A percentile compares a stretch with the other conserved stretches of the same genome.
These are phyloP conservation scores for Cyprinodon tularosa DNA, from an alignment of 2,113 vertebrate genomes.

Conservation along the genomic window DNA sequence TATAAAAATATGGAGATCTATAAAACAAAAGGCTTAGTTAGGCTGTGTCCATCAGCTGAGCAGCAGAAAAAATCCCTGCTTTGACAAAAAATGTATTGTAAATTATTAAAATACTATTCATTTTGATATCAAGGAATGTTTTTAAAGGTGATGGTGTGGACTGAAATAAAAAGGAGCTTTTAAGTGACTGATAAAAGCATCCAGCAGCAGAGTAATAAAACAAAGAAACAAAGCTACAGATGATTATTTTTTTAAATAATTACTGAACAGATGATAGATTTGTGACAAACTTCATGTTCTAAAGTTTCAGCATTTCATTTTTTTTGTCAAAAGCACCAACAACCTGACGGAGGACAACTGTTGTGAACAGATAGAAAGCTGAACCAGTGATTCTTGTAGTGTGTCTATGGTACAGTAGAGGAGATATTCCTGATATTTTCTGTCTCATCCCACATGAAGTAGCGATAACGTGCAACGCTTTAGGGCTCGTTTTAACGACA, in stretches of 20 bases:
- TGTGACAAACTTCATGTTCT: neutral
- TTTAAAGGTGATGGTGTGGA: neutral
- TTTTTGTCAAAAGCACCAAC: neutral
- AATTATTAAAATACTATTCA: neutral
- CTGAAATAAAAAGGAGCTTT: neutral
- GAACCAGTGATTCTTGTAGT: slow-evolving; percentile 14
- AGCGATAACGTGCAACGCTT: neutral
- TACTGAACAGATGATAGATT: neutral
- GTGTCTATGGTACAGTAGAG: neutral
- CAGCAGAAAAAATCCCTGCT: neutral
- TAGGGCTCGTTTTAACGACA: neutral
- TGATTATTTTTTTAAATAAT: neutral
- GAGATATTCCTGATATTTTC: neutral
- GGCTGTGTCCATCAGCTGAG: neutral
- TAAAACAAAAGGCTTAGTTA: neutral
- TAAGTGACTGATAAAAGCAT: neutral
- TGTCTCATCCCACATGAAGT: neutral
- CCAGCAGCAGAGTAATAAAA: neutral
- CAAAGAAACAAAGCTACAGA: neutral
- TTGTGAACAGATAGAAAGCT: neutral
- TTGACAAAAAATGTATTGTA: slow-evolving; percentile 1
- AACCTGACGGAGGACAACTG: neutral
- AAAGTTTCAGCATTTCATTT: neutral
- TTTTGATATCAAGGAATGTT: neutral
- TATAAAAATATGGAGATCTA: neutral